These are phyloP conservation scores for Seriola rivoliana DNA, from an alignment of 2,113 vertebrate species.

Conservation along the genomic window DNA sequence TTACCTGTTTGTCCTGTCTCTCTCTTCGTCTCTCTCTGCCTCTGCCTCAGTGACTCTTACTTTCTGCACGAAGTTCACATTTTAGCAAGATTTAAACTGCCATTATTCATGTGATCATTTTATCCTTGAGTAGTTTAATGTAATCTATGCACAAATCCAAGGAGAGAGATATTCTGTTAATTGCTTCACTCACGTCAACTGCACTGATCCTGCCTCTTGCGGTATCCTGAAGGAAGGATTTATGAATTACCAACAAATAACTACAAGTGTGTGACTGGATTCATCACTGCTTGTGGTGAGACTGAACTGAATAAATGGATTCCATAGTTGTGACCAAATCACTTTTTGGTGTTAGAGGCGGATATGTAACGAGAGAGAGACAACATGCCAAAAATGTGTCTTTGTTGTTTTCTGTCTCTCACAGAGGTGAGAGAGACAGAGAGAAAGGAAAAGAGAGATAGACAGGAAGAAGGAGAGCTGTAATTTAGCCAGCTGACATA, in stretches of 20 bases:
- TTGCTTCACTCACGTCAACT: too few relatives aligned
- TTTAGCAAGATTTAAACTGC: not conserved
- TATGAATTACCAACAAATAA: too few relatives aligned
- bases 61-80: not conserved
- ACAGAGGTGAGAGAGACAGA: constrained; percentile 53
- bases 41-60: not conserved
- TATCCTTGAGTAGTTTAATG: not conserved
- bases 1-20: not conserved
- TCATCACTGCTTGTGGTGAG: too few relatives aligned
- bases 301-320: too few relatives aligned
- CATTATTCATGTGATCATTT: not conserved
- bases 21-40: not conserved
- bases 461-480: constrained; percentile 74
- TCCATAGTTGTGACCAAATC: too few relatives aligned
- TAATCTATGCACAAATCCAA: not conserved
- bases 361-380: constrained; percentile 19
- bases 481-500: constrained; percentile 90
- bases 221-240: too few relatives aligned
- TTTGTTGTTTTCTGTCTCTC: constrained; percentile 46
- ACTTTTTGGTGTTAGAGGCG: constrained; percentile 43
- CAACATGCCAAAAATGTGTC: constrained; percentile 39
- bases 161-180: not conserved
- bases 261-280: too few relatives aligned
- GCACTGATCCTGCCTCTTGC: too few relatives aligned
- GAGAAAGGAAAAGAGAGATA: constrained; percentile 35